Evolutionary conservation across 2,888 invertebrate genomes (phyloP).

Genomic region (Mactromeris polynyma): DNA sequence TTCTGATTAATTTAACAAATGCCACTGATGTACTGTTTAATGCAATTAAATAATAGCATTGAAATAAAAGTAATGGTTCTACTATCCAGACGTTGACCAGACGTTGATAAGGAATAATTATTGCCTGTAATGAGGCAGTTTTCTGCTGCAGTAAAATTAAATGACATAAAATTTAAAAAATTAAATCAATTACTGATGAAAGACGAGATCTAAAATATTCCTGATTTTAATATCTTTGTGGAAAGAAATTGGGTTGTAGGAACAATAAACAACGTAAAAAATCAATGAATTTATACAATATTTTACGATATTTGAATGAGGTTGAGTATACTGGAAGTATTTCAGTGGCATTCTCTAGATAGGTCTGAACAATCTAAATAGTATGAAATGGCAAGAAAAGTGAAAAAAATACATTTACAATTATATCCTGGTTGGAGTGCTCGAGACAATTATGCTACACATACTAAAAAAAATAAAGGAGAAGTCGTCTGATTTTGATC

Average conservation of each 20-base stretch:
- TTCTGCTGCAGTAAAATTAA: not conserved
- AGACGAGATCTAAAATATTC: not conserved
- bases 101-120: too few species aligned
- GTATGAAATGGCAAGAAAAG: conserved; percentile 99
- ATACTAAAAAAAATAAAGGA: conserved; percentile 97
- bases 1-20: not conserved
- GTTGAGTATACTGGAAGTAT: conserved; percentile 24
- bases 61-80: too few species aligned
- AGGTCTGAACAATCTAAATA: conserved; percentile 99
- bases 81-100: too few species aligned
- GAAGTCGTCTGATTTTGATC: not conserved
- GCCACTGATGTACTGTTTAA: not conserved
- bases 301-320: not conserved
- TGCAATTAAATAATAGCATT: too few species aligned
- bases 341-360: conserved; percentile 99
- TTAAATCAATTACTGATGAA: not conserved
- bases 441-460: conserved; percentile 99
- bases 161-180: not conserved
- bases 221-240: not conserved
- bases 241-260: not conserved
- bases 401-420: conserved; percentile 99
- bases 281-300: not conserved
- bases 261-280: not conserved
- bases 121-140: not conserved
- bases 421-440: conserved; percentile 99